Evolutionary conservation across 2,797 vertebrate genomes (phyloP).

Genomic region (Aplochiton taeniatus): DNA sequence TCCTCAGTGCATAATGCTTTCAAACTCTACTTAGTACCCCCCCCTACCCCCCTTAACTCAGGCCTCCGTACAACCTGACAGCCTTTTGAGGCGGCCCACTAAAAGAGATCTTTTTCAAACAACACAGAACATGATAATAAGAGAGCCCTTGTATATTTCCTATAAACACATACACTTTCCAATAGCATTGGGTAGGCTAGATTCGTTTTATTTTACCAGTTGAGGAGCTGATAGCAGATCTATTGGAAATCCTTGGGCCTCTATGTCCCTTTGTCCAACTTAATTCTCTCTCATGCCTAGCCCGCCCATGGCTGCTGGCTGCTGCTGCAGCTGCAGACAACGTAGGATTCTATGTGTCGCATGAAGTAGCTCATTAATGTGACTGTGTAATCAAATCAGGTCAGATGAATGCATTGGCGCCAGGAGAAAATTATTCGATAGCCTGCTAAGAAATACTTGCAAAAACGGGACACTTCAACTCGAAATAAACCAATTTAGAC

Average conservation of each 20-base stretch:
- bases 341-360: conserved; percentile 69
- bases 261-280: conserved; percentile 3
- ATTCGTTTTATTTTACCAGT: conserved; percentile 38
- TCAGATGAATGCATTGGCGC: conserved; percentile 71
- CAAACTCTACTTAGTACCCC: neutral
- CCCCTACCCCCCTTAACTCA: neutral
- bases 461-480: conserved; percentile 32
- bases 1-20: conserved; percentile 29
- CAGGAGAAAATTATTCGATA: conserved; percentile 62
- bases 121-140: conserved; percentile 54
- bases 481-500: conserved; percentile 47
- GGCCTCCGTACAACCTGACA: conserved; percentile 21
- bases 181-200: conserved; percentile 48
- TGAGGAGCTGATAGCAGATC: conserved; percentile 33
- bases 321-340: conserved; percentile 55
- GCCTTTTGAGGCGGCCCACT: conserved; percentile 35
- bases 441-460: conserved; percentile 5
- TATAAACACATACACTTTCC: conserved; percentile 77
- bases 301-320: conserved; percentile 35
- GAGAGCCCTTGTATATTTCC: conserved; percentile 64
- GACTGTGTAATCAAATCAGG: conserved; percentile 76
- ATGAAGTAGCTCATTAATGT: conserved; percentile 73
- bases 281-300: conserved; percentile 38
- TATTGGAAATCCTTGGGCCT: conserved; percentile 26
- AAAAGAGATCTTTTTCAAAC: conserved; percentile 37